phyloP scores from a whole-genome alignment of 2,888 invertebrate species.

The Megamerina dolium region DNA sequence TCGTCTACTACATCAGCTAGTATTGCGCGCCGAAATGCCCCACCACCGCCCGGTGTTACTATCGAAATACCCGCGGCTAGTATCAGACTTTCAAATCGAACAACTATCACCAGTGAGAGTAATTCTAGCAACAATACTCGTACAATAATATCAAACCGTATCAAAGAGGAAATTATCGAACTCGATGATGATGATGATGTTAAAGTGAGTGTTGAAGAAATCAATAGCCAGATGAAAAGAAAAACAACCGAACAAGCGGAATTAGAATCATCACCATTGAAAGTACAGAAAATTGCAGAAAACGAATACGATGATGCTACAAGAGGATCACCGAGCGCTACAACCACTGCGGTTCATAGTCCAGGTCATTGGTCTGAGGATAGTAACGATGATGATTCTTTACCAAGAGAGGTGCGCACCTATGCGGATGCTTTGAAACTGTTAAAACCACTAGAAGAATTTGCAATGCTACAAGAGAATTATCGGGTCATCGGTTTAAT shows the following conservation, averaged over 20 bases:
- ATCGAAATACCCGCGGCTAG: background rate
- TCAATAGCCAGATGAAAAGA: background rate
- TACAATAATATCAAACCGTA: constrained; percentile 15
- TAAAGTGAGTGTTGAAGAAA: constrained; percentile 6
- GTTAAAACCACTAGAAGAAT: constrained; percentile 42
- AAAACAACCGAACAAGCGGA: too few species aligned
- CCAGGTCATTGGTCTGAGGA: constrained; percentile 25
- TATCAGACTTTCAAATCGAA: background rate
- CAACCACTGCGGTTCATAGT: constrained; percentile 11
- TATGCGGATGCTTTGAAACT: constrained; percentile 39
- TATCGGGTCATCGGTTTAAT: constrained; percentile 43
- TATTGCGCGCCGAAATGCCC: background rate
- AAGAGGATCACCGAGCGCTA: background rate
- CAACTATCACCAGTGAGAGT: background rate
- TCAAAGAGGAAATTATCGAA: constrained; percentile 19
- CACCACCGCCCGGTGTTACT: background rate
- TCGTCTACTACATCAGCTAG: background rate
- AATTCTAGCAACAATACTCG: background rate
- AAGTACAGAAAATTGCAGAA: constrained; percentile 35
- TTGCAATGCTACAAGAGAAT: constrained; percentile 39
- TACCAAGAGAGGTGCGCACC: constrained; percentile 29
- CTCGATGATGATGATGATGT: constrained; percentile 18
- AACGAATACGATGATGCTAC: too few species aligned
- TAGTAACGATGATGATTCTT: constrained; percentile 19
- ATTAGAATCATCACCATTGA: constrained; percentile 21